These are phyloP conservation scores for Actinia equina DNA, from an alignment of 64 coral and sea anemone species.

Conservation along the genomic window DNA sequence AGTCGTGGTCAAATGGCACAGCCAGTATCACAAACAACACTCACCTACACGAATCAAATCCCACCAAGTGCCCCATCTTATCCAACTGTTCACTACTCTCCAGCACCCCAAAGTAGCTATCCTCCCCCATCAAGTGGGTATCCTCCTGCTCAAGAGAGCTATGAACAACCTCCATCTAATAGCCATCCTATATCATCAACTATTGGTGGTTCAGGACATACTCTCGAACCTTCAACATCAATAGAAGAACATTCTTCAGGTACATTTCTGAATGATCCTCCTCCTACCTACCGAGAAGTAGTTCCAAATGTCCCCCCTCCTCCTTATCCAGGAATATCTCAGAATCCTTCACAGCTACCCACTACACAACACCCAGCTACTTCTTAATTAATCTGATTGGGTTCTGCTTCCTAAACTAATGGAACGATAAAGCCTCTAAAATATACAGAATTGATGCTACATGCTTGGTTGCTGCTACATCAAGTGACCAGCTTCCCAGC, in stretches of 20 bases:
- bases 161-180: not conserved
- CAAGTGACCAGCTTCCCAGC: no score
- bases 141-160: not conserved
- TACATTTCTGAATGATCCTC: constrained; percentile 1
- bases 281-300: not conserved
- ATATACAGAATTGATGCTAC: no score
- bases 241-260: not conserved
- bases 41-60: not conserved
- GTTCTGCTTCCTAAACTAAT: no score
- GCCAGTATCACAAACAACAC: not conserved
- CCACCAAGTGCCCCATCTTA: not conserved
- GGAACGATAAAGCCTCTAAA: no score
- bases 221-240: not conserved
- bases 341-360: not conserved
- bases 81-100: not conserved
- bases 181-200: not conserved
- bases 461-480: no score
- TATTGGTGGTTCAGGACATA: not conserved
- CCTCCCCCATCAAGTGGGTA: not conserved
- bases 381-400: not conserved
- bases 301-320: not conserved
- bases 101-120: not conserved
- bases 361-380: not conserved
- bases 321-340: not conserved
- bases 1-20: not conserved